Base-by-base conservation (phyloP, 37 sponge, comb jelly and placozoan genomes). In the Chondrosia reniformis region DNA sequence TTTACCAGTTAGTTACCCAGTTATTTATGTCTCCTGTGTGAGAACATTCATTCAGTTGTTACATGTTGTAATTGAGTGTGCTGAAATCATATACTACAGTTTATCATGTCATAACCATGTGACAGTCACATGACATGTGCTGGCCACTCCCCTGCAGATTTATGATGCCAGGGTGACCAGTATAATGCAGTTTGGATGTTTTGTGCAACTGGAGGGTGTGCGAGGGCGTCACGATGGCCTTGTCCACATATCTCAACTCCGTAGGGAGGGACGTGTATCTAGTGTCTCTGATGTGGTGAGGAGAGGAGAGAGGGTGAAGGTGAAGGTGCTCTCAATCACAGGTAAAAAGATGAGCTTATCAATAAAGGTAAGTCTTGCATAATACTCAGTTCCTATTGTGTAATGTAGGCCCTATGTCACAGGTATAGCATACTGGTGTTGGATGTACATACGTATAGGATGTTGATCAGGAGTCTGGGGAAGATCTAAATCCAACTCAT, bases 101-200 rank as follows among this genome's bases (percentile, higher is more conserved):
- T 49, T 49, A 49, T 49, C 15, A 12, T 49, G 15, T 19, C 17
- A 12, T 19, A 12, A 49, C 54, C 58, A 56, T 56, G 58, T 56
- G 58, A 56, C 58, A 56, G 58, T 56, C 58, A 56, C 58, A 56
- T 56, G 58, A 56, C 58, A 56, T 3, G 3, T 6, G 8, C 58
- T 21, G 10, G 64, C 13, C 31, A 12, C 10, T 19, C 24, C 64
- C 15, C 64, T 55, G 1, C 77, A 85, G 66, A 85, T 97, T 4
- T 97, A 97, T 81, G 80, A 88, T 59, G 99, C 95, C 5, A 92
- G 82, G 46, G 95, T 97, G 43, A 84, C 93, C 21, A 92, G 93
- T 44, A 84, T 97, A 30, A 89, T 97, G 93, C 88, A 97, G 80
- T 97, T 92, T 78, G 99, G 99, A 31, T 97, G 99, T 40, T 97